These are phyloP conservation scores for Craterocephalus amniculus DNA, from an alignment of 2,797 vertebrate species.

Conservation along the genomic window DNA sequence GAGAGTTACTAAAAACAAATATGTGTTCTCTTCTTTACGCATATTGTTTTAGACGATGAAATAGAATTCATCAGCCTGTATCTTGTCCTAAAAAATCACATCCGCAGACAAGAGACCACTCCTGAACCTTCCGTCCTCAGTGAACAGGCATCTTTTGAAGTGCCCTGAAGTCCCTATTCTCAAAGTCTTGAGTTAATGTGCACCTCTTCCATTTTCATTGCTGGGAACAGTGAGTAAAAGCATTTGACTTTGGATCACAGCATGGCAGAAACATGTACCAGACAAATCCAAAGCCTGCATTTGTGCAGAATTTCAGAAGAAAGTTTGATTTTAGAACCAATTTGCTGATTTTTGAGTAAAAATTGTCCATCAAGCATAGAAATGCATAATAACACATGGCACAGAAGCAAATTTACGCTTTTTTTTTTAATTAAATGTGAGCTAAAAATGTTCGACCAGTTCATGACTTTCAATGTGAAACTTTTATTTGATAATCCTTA, in stretches of 20 bases:
- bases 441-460: too few species aligned
- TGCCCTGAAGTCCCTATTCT: slow-evolving; percentile 63
- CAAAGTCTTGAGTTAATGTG: slow-evolving; percentile 62
- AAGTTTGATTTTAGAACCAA: slow-evolving; percentile 34
- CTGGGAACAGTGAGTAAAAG: slow-evolving; percentile 47
- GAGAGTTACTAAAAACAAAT: not conserved
- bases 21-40: not conserved
- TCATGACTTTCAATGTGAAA: too few species aligned
- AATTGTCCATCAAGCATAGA: slow-evolving; percentile 3
- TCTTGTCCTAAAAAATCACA: not conserved
- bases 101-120: not conserved
- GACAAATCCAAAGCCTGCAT: slow-evolving; percentile 28
- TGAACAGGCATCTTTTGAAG: slow-evolving; percentile 59
- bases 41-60: not conserved
- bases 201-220: slow-evolving; percentile 54
- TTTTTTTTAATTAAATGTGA: slow-evolving; percentile 1
- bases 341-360: slow-evolving; percentile 30
- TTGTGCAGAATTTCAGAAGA: slow-evolving; percentile 26
- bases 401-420: not conserved
- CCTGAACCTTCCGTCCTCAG: not conserved
- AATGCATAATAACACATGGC: not conserved
- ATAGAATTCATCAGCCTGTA: not conserved
- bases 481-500: too few species aligned
- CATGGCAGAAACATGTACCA: slow-evolving; percentile 30
- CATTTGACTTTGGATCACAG: slow-evolving; percentile 53